Evolutionary conservation across 92 coral and sea anemone species (phyloP), one percentile per base, ranked within the genome.

Genomic region (Porites lobata): DNA sequence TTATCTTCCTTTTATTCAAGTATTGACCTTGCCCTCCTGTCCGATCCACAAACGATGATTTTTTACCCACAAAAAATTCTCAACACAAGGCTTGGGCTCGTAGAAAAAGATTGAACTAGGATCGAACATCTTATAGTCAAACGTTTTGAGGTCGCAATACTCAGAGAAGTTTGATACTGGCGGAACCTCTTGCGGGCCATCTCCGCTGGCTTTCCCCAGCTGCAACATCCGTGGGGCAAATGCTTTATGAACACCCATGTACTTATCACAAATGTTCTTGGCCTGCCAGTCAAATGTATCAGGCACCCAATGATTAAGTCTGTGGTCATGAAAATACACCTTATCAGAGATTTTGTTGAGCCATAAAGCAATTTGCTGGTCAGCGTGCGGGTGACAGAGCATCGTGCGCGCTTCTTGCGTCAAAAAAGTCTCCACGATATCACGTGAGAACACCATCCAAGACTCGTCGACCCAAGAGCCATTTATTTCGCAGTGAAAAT

Each of bases 351-450:
- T 83, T 69, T 92, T 71, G 69, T 88, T 92, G 61, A 92, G 88
- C 95, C 95, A 92, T 65, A 90, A 59, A 14, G 91, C 93, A 24
- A 92, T 92, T 59, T 92, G 95, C 84, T 92, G 95, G 74, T 92
- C 95, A 69, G 91, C 93, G 81, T 89, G 93, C 50, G 95, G 93
- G 79, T 92, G 95, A 74, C 95, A 92, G 22, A 90, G 17, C 86
- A 90, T 85, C 21, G 80, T 81, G 29, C 85, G 77, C 73, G 91
- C 86, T 82, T 90, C 86, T 79, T 92, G 93, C 8, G 72, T 51
- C 57, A 92, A 47, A 77, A 92, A 92, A 20, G 64, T 75, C 11
- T 70, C 50, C 12, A 90, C 74, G 63, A 92, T 53, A 68, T 92
- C 93, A 50, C 77, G 81, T 11, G 82, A 79, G 57, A 81, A 92